Percentiles rank a stretch among this genome's conserved stretches.
Evolutionary conservation across 2,888 invertebrate species (phyloP).

Genomic region (Cremastobaeus sp.): DNA sequence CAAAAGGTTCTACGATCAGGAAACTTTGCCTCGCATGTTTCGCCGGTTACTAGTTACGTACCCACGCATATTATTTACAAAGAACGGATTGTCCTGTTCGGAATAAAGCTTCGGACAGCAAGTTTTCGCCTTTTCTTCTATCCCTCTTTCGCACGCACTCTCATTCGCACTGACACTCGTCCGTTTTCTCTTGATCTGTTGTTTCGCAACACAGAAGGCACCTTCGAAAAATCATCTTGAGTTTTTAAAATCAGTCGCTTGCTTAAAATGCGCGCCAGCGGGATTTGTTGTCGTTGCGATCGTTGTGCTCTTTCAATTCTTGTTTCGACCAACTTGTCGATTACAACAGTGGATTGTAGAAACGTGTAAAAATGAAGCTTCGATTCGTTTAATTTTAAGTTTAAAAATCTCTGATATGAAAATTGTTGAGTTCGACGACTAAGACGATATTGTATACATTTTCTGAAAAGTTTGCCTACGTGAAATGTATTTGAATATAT

Average conservation of each 20-base stretch:
- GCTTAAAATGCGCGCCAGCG: conserved; percentile 70
- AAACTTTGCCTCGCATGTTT: conserved; percentile 25
- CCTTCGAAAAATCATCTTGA: conserved; percentile 76
- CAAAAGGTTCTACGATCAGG: conserved; percentile 39
- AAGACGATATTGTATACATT: too few species aligned
- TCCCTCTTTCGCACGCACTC: conserved; percentile 61
- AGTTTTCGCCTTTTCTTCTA: conserved; percentile 35
- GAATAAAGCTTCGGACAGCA: neutral
- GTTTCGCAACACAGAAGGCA: conserved; percentile 75
- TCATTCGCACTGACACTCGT: conserved; percentile 39
- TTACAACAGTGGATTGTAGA: conserved; percentile 5
- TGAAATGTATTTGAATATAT: conserved; percentile 8
- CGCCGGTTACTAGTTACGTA: conserved; percentile 33
- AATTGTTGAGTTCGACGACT: too few species aligned
- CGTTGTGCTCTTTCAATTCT: neutral
- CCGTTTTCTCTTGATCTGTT: conserved; percentile 44
- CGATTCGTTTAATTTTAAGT: too few species aligned
- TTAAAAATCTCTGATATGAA: too few species aligned
- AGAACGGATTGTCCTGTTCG: conserved; percentile 43
- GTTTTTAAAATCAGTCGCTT: conserved; percentile 55
- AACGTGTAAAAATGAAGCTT: conserved; percentile 35
- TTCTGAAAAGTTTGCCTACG: neutral
- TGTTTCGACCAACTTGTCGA: too few species aligned
- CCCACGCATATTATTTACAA: conserved; percentile 43
- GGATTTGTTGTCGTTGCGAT: conserved; percentile 65